Percentiles rank a stretch among this genome's conserved stretches.
These are phyloP conservation scores for Pterocles burchelli DNA, from an alignment of 2,113 vertebrate species.

Conservation along the genomic window DNA sequence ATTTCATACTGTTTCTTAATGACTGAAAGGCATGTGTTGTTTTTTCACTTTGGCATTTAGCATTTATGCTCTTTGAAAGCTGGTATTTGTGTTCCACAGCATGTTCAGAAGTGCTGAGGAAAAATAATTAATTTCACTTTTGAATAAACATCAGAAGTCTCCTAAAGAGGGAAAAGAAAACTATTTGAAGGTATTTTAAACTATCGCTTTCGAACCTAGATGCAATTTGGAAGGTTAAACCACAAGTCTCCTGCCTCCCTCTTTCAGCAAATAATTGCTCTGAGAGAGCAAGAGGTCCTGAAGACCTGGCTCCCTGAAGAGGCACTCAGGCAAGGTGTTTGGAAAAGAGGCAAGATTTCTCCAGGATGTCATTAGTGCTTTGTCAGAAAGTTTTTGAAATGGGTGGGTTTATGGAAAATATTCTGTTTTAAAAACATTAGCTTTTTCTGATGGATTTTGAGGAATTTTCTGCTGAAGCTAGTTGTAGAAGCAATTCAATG, in stretches of 20 bases:
- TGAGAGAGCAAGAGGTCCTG: neutral
- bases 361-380: neutral
- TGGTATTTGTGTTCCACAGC: neutral
- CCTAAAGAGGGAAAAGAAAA: neutral
- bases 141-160: neutral
- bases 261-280: neutral
- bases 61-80: neutral
- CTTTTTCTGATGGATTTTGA: neutral
- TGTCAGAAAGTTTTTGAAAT: neutral
- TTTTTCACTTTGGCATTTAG: neutral
- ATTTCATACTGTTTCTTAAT: neutral
- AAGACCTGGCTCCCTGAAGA: neutral
- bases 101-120: neutral
- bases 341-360: neutral
- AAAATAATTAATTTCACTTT: conserved; percentile 32
- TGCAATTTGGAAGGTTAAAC: neutral
- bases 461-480: neutral
- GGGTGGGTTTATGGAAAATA: neutral
- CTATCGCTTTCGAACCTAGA: neutral
- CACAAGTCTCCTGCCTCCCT: neutral
- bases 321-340: neutral
- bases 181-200: neutral
- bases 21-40: neutral
- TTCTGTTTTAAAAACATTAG: neutral
- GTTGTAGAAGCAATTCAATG: neutral